A percentile compares a stretch with the other conserved stretches of the same genome.
These are phyloP conservation scores for Trissolcus japonicus DNA, from an alignment of 2,888 invertebrate species.

Conservation along the genomic window DNA sequence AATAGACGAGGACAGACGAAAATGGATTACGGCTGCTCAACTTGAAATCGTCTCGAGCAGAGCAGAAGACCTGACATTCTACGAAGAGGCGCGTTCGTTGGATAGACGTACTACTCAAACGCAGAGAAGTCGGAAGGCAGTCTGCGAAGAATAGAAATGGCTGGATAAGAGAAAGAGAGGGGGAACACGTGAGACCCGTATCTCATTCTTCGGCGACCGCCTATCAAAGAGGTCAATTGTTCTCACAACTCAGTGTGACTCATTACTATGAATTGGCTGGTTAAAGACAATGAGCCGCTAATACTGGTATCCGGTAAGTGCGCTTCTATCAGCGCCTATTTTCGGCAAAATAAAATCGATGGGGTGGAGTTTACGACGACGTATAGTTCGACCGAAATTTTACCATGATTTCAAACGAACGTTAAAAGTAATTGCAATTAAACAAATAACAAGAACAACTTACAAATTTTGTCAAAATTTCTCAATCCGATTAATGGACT, in stretches of 20 bases:
- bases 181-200: background rate
- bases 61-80: slow-evolving; percentile 40
- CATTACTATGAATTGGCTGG: slow-evolving; percentile 75
- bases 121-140: slow-evolving; percentile 52
- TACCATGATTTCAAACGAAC: too few relatives aligned
- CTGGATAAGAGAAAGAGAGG: background rate
- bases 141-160: slow-evolving; percentile 7
- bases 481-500: too few relatives aligned
- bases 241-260: slow-evolving; percentile 73
- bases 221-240: slow-evolving; percentile 68
- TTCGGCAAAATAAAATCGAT: slow-evolving; percentile 44
- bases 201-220: slow-evolving; percentile 40
- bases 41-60: slow-evolving; percentile 30
- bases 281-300: slow-evolving; percentile 72
- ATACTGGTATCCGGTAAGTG: slow-evolving; percentile 69
- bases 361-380: slow-evolving; percentile 28
- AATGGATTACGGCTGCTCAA: slow-evolving; percentile 41
- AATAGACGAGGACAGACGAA: slow-evolving; percentile 24
- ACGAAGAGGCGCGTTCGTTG: slow-evolving; percentile 40
- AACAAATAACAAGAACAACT: too few relatives aligned
- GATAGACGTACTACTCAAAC: slow-evolving; percentile 66
- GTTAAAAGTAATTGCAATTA: too few relatives aligned
- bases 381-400: background rate
- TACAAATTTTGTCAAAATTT: too few relatives aligned
- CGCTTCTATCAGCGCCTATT: slow-evolving; percentile 6